Conservation (phyloP, 2,888 invertebrate genomes). For the Melikaiella ostensackeni region DNA sequence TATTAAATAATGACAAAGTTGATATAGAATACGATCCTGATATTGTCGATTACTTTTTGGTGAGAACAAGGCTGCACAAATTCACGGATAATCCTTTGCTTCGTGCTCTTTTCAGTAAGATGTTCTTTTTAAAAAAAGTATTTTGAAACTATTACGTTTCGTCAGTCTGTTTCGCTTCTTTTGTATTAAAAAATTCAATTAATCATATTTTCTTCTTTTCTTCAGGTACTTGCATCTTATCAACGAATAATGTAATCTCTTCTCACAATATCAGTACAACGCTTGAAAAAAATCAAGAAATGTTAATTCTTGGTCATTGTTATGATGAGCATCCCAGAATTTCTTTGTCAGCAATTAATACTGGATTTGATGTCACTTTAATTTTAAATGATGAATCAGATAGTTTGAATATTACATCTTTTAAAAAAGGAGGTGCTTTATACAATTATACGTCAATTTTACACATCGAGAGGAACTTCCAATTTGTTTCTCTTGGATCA, state of each 20-base stretch:
- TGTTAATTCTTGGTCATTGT: conserved; percentile 70
- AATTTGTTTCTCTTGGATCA: conserved; percentile 65
- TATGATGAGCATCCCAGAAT: conserved; percentile 70
- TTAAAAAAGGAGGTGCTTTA: conserved; percentile 61
- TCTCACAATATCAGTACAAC: conserved; percentile 64
- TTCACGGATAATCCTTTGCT: conserved; percentile 67
- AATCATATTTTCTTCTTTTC: conserved; percentile 1
- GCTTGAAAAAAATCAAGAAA: conserved; percentile 61
- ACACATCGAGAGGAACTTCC: conserved; percentile 63
- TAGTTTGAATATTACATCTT: conserved; percentile 64
- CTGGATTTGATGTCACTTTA: conserved; percentile 60
- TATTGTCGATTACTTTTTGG: conserved; percentile 67
- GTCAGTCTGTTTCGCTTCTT: not conserved
- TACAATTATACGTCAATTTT: conserved; percentile 68
- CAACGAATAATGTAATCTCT: conserved; percentile 62
- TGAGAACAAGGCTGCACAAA: conserved; percentile 69
- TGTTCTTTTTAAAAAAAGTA: conserved; percentile 7
- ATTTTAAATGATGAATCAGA: conserved; percentile 68
- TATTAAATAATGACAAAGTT: conserved; percentile 64
- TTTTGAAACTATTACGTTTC: not conserved
- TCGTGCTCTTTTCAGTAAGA: conserved; percentile 68
- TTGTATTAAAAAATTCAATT: too few species aligned
- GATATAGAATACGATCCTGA: conserved; percentile 62
- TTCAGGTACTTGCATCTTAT: conserved; percentile 69
- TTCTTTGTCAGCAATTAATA: conserved; percentile 63